Conservation (phyloP, 2,888 invertebrate genomes). For the Apodemia duryi region DNA sequence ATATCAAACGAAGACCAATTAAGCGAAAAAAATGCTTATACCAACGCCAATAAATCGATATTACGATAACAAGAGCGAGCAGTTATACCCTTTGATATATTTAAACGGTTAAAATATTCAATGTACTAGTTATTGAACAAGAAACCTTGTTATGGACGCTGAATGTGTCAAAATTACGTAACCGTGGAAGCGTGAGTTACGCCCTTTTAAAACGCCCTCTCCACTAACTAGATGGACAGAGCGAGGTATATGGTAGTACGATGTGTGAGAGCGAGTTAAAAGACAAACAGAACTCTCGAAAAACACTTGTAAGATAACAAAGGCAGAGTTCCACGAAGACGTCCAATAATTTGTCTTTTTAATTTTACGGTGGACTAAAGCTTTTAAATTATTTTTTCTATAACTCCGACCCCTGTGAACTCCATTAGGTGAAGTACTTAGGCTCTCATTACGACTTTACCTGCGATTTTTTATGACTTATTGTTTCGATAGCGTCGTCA, state of each 20-base stretch:
- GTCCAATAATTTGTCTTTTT: slow-evolving; percentile 80
- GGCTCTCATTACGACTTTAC: slow-evolving; percentile 61
- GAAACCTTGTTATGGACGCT: slow-evolving; percentile 72
- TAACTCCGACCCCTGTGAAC: slow-evolving; percentile 59
- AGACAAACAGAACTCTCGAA: slow-evolving; percentile 74
- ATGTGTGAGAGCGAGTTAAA: slow-evolving; percentile 51
- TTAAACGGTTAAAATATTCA: slow-evolving; percentile 53
- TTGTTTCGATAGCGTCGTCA: slow-evolving; percentile 62
- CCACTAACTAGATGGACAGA: slow-evolving; percentile 70
- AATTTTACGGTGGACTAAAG: slow-evolving; percentile 76
- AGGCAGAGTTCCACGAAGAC: slow-evolving; percentile 75
- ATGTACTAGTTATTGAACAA: slow-evolving; percentile 60
- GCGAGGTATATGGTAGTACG: slow-evolving; percentile 53
- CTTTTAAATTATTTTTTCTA: slow-evolving; percentile 70
- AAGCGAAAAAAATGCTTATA: slow-evolving; percentile 73
- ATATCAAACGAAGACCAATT: slow-evolving; percentile 66
- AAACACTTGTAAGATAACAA: slow-evolving; percentile 79
- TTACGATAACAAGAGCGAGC: slow-evolving; percentile 55
- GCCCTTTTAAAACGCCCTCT: slow-evolving; percentile 70
- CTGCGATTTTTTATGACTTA: slow-evolving; percentile 67
- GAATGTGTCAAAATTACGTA: slow-evolving; percentile 76
- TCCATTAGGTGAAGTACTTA: slow-evolving; percentile 65
- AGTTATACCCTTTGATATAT: slow-evolving; percentile 71
- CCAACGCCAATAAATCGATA: slow-evolving; percentile 71
- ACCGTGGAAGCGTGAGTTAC: slow-evolving; percentile 71